These are phyloP conservation scores for Cyrtonyx montezumae DNA, from an alignment of 2,113 vertebrate genomes.

Conservation along the genomic window DNA sequence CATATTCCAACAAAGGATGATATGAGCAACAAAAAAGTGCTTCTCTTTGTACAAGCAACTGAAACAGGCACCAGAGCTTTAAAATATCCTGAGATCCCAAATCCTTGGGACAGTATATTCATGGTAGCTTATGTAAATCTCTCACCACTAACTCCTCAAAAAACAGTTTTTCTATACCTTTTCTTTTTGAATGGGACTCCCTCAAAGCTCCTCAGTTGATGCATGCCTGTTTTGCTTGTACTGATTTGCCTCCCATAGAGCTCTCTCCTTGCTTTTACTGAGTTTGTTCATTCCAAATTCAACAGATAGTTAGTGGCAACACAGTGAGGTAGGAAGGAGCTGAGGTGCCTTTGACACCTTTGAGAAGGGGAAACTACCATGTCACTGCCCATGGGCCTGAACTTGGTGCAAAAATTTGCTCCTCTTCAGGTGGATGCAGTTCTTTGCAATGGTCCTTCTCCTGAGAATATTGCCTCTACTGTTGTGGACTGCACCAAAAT, in stretches of 20 bases:
- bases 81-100: background rate
- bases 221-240: background rate
- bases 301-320: background rate
- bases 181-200: background rate
- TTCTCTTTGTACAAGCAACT: background rate
- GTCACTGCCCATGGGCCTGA: background rate
- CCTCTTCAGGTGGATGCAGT: constrained; percentile 85
- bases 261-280: background rate
- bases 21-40: background rate
- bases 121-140: background rate
- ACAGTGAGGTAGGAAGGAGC: background rate
- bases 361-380: background rate
- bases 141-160: background rate
- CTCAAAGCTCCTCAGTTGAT: background rate
- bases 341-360: background rate
- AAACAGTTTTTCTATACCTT: accelerated
- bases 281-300: background rate
- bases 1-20: background rate
- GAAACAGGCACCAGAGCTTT: background rate
- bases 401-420: background rate
- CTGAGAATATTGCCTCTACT: constrained; percentile 90
- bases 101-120: background rate
- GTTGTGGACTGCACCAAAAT: constrained; percentile 94
- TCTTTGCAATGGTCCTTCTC: constrained; percentile 88
- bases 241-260: background rate